Evolutionary conservation across 2,888 invertebrate species (phyloP), one percentile per base, ranked within the genome.

Genomic region (Cosmorhoe ocellata): DNA sequence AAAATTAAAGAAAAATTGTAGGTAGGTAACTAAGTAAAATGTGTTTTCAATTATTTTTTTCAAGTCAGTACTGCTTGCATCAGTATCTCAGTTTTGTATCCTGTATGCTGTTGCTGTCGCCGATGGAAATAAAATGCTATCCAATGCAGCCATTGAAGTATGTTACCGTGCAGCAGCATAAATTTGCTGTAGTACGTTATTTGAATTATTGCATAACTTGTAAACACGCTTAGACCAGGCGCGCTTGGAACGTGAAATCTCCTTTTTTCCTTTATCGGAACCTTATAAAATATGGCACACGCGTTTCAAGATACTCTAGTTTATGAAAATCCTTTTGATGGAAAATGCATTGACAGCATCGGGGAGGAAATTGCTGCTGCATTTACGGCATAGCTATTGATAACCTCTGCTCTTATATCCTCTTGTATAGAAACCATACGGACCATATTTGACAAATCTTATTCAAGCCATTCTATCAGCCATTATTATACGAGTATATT

Each of bases 191-290:
- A 79, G 69, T 75, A 79, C 78, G 79, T 75, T 80, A 80, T 86
- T 86, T 86, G 86, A 89, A 84, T 88, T 86, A 88, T 86, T 81
- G 81, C 83, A 84, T 85, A 85, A 86, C 82, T 85, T 87, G 88
- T 88, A 88, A 87, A 88, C 85, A 87, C 79, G 83, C 77, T 78
- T 78, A 79, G 79, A 78, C 72, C 77, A 70, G 66, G 66, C 74
- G 69, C 68, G 74, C 75, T 73, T 59, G 71, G 69, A 69, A 75
- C 76, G 70, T 67, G 68, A 71, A 74, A 67, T 67, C 70, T 73
- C 47, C 56, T 79, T 81, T 80, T 78, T 79, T 77, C 68, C 66
- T 68, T 67, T 73, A 72, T 69, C 69, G 76, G 63, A 69, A 74
- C 67, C 64, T 69, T 72, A 64, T 63, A 61, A 75, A 72, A 72